Evolutionary conservation across 2,797 vertebrate genomes (phyloP).

Genomic region (Manis javanica): DNA sequence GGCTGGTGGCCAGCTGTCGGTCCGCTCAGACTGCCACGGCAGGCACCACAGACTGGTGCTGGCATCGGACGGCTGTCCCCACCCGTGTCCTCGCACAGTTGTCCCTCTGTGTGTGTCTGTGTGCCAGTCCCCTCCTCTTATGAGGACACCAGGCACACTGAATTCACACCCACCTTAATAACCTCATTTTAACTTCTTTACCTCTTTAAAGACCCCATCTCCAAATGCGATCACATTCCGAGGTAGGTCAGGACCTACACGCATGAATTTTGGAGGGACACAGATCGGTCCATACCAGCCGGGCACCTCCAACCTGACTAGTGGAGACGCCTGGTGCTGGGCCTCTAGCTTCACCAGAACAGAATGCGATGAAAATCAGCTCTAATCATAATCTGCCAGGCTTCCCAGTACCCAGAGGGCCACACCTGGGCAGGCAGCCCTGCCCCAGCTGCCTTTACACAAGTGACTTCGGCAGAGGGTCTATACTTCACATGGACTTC

Average conservation of each 20-base stretch:
- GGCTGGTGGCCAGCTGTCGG: accelerated
- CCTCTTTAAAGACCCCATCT: neutral
- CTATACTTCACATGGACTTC: neutral
- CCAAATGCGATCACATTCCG: neutral
- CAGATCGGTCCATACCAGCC: neutral
- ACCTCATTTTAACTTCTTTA: neutral
- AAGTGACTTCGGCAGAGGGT: accelerated
- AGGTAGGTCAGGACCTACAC: neutral
- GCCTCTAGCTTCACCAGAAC: accelerated
- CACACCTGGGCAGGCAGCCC: neutral
- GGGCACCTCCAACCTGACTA: accelerated
- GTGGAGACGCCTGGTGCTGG: accelerated
- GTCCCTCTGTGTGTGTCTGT: neutral
- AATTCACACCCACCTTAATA: no score
- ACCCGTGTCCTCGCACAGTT: accelerated
- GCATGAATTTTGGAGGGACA: accelerated
- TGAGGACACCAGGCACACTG: neutral
- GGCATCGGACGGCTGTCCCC: neutral
- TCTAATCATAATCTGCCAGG: neutral
- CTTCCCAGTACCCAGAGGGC: neutral
- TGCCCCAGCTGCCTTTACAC: accelerated
- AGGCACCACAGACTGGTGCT: no score
- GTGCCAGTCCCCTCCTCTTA: accelerated
- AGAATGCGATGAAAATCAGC: accelerated
- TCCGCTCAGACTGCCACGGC: accelerated